A percentile compares a stretch with the other conserved stretches of the same genome.
Evolutionary conservation across 2,113 vertebrate species (phyloP).

Genomic region (Vidua chalybeata): DNA sequence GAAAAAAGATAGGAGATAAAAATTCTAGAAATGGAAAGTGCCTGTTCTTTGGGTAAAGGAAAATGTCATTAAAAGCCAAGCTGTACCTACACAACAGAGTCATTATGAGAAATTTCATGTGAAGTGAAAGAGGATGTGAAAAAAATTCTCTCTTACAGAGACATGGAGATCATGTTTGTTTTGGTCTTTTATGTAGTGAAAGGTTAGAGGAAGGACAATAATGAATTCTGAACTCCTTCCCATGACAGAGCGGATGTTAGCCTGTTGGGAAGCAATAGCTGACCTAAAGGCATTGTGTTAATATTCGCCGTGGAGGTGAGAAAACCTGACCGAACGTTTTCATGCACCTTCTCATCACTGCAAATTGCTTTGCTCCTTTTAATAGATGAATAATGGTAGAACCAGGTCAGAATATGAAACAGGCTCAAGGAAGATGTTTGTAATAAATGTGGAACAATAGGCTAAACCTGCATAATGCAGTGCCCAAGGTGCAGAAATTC

Average conservation of each 20-base stretch:
- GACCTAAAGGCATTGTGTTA: not conserved
- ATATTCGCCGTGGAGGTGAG: not conserved
- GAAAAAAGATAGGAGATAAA: not conserved
- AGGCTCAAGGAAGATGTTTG: not conserved
- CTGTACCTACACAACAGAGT: conserved; percentile 42
- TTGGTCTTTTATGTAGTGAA: conserved; percentile 63
- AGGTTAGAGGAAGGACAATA: conserved; percentile 67
- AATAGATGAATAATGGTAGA: not conserved
- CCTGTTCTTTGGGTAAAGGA: conserved; percentile 4
- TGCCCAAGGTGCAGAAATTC: not conserved
- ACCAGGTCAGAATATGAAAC: not conserved
- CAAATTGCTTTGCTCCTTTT: not conserved
- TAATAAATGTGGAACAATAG: not conserved
- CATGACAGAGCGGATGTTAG: not conserved
- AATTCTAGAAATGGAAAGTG: conserved; percentile 57
- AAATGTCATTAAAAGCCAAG: conserved; percentile 28
- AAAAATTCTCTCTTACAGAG: conserved; percentile 49
- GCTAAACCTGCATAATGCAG: not conserved
- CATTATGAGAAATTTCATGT: conserved; percentile 69
- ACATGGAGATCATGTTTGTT: conserved; percentile 54
- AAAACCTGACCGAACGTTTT: not conserved
- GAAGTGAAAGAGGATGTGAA: conserved; percentile 76
- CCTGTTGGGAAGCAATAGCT: not conserved
- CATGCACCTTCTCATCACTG: not conserved
- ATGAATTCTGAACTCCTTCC: conserved; percentile 24